These are phyloP conservation scores for Microplitis demolitor DNA, from an alignment of 1,140 invertebrate genomes.

Conservation along the genomic window DNA sequence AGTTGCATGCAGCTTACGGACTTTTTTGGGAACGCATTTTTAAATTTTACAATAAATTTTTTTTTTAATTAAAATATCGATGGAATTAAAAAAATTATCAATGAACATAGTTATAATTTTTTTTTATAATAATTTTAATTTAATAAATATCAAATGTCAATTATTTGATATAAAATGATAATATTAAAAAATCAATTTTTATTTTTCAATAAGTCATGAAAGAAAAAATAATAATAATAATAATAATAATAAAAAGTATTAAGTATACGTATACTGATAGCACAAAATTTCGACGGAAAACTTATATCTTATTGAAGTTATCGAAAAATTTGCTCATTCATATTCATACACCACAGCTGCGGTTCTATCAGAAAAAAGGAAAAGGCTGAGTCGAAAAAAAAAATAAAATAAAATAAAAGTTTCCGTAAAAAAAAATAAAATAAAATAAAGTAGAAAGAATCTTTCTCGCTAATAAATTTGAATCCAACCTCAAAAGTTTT, in stretches of 20 bases:
- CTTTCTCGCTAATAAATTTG: conserved; percentile 2
- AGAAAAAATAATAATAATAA: too few relatives aligned
- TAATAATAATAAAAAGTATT: too few relatives aligned
- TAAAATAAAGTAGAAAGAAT: conserved; percentile 3
- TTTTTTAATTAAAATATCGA: too few relatives aligned
- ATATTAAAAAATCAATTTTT: not conserved
- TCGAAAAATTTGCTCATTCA: conserved; percentile 11
- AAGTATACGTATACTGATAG: not conserved
- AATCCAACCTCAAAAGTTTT: not conserved
- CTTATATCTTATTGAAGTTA: conserved; percentile 11
- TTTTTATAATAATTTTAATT: too few relatives aligned
- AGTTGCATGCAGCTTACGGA: too few relatives aligned
- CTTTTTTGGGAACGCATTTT: too few relatives aligned
- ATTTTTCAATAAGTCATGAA: too few relatives aligned
- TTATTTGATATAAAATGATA: not conserved
- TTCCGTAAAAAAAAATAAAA: not conserved
- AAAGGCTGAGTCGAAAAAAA: not conserved
- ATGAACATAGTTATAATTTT: too few relatives aligned
- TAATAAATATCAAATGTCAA: too few relatives aligned
- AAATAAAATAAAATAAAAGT: not conserved
- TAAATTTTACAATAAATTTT: too few relatives aligned
- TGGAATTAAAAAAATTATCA: too few relatives aligned
- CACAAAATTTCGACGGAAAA: conserved; percentile 2
- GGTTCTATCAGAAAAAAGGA: not conserved
- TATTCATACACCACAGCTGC: conserved; percentile 21